These are phyloP conservation scores for Pantherophis guttatus DNA, from an alignment of 2,113 vertebrate species.

Conservation along the genomic window DNA sequence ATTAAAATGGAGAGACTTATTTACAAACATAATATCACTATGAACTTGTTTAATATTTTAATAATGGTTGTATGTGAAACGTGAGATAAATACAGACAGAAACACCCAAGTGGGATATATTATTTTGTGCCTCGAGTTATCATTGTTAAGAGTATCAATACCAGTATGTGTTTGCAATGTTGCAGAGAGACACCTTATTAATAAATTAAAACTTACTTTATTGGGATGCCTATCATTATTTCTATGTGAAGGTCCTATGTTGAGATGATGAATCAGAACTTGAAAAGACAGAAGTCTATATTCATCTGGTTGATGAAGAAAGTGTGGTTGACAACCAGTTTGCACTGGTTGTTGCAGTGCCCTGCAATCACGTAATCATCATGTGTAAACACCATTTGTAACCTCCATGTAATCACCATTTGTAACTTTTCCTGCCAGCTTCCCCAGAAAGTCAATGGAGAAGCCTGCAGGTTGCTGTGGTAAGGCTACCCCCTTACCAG, in stretches of 20 bases:
- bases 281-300: conserved; percentile 17
- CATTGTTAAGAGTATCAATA: background rate
- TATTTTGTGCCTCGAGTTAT: background rate
- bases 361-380: background rate
- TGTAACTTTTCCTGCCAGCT: background rate
- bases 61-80: background rate
- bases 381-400: background rate
- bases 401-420: background rate
- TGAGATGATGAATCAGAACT: conserved; percentile 30
- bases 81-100: background rate
- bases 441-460: background rate
- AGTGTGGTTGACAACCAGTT: background rate
- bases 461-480: background rate
- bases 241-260: background rate
- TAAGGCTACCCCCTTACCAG: background rate
- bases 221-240: conserved; percentile 13
- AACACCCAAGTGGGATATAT: conserved; percentile 14
- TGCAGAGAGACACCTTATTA: conserved; percentile 5
- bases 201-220: conserved; percentile 14
- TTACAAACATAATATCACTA: background rate
- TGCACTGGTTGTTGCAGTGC: background rate
- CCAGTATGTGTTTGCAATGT: background rate
- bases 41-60: background rate
- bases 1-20: conserved; percentile 40
- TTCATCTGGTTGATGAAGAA: conserved; percentile 29